Conservation (phyloP, 2,888 invertebrate species). For the Biston betularia region DNA sequence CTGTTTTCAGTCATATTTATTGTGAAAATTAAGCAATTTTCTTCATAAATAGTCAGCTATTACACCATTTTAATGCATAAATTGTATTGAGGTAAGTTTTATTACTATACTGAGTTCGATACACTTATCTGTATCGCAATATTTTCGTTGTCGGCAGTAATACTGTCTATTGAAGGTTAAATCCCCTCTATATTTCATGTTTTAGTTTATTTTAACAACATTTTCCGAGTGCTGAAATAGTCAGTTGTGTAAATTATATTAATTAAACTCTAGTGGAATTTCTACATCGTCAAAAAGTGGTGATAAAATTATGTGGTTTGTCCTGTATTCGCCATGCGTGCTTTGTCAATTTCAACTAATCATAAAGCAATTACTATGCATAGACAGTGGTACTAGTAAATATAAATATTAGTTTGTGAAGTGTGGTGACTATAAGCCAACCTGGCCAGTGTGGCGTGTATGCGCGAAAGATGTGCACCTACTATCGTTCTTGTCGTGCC, state of each 20-base stretch:
- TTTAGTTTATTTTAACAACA: background rate
- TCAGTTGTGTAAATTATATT: background rate
- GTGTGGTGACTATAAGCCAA: slow-evolving; percentile 4
- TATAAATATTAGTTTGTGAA: slow-evolving; percentile 6
- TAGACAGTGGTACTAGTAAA: background rate
- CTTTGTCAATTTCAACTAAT: slow-evolving; percentile 40
- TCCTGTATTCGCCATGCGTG: slow-evolving; percentile 75
- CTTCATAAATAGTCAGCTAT: slow-evolving; percentile 68
- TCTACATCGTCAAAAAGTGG: background rate
- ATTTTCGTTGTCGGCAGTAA: slow-evolving; percentile 76
- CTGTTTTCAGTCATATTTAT: slow-evolving; percentile 84
- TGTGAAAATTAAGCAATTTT: slow-evolving; percentile 78
- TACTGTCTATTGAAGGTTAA: slow-evolving; percentile 77
- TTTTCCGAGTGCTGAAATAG: background rate
- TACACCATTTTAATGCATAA: slow-evolving; percentile 81
- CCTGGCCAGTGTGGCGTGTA: background rate
- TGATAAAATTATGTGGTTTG: slow-evolving; percentile 7
- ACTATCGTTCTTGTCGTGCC: background rate
- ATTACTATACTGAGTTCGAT: slow-evolving; percentile 20
- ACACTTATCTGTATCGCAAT: slow-evolving; percentile 39
- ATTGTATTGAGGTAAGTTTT: slow-evolving; percentile 79
- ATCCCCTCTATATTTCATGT: slow-evolving; percentile 36
- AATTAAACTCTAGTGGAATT: background rate
- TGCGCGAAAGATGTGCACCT: background rate
- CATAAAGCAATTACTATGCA: background rate